These are phyloP conservation scores for Clarias gariepinus DNA, from an alignment of 2,113 vertebrate species.

Conservation along the genomic window DNA sequence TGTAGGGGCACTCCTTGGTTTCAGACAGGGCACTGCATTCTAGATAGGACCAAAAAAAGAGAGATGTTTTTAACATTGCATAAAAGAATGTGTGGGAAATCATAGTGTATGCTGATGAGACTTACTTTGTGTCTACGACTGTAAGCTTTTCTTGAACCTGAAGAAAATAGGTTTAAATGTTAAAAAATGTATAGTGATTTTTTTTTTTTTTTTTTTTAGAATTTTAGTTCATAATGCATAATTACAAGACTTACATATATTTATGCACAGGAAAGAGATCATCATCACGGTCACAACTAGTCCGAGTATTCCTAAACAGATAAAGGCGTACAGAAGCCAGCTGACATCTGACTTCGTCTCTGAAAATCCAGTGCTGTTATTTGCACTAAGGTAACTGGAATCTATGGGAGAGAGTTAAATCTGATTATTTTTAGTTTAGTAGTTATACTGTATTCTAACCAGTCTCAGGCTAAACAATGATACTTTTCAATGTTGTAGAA, in stretches of 20 bases:
- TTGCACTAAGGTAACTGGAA: neutral
- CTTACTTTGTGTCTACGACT: conserved; percentile 17
- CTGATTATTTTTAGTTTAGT: no score
- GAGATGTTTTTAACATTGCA: neutral
- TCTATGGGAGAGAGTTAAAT: neutral
- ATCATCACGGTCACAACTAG: conserved; percentile 14
- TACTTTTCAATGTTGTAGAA: neutral
- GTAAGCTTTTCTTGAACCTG: conserved; percentile 15
- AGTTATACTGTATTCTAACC: neutral
- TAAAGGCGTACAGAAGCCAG: neutral
- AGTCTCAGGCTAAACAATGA: neutral
- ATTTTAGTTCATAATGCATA: neutral
- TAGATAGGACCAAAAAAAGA: neutral
- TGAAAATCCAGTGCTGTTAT: no score
- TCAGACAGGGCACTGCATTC: neutral
- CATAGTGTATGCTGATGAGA: no score
- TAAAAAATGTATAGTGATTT: neutral
- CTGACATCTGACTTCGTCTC: no score
- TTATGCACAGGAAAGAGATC: conserved; percentile 22
- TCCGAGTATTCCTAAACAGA: neutral
- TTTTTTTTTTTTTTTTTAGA: neutral
- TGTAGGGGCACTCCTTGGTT: neutral
- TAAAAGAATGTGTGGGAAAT: neutral
- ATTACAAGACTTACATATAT: conserved; percentile 10
- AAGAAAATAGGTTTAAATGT: neutral